These are phyloP conservation scores for Eupelmus urozonus DNA, from an alignment of 2,888 invertebrate genomes.

Conservation along the genomic window DNA sequence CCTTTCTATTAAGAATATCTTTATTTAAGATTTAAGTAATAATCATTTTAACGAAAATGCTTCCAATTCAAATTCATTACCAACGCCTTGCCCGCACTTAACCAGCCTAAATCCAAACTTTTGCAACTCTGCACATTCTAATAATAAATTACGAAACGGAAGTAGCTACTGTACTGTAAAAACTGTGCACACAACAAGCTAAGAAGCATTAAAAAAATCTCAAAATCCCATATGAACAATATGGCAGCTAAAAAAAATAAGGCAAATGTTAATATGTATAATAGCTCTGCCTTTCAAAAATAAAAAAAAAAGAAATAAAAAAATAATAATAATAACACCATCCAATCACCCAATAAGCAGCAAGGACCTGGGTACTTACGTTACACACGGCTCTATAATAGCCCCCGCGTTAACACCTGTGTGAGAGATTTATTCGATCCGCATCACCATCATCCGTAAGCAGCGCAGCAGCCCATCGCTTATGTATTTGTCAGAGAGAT, in stretches of 20 bases:
- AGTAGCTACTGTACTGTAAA: constrained; percentile 27
- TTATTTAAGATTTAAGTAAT: too few species aligned
- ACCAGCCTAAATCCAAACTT: too few species aligned
- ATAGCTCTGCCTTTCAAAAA: constrained; percentile 26
- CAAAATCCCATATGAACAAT: not conserved
- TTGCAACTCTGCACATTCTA: not conserved
- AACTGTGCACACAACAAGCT: constrained; percentile 57
- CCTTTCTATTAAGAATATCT: too few species aligned
- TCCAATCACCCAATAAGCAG: constrained; percentile 58
- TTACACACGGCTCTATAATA: too few species aligned
- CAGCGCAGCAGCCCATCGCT: constrained; percentile 35
- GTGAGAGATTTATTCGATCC: too few species aligned
- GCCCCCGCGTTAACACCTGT: constrained; percentile 42
- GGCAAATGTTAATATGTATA: constrained; percentile 45
- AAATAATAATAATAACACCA: too few species aligned
- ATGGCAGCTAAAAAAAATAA: constrained; percentile 13
- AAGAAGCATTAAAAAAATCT: constrained; percentile 38
- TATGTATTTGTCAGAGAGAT: constrained; percentile 36
- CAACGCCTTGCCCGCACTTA: too few species aligned
- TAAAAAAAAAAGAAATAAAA: too few species aligned
- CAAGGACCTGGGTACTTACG: constrained; percentile 56
- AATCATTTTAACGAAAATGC: too few species aligned
- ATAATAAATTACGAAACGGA: not conserved
- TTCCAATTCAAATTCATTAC: too few species aligned
- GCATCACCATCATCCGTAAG: constrained; percentile 41